Conservation (phyloP, 1,140 invertebrate genomes). For the Potamilus streckersoni region DNA sequence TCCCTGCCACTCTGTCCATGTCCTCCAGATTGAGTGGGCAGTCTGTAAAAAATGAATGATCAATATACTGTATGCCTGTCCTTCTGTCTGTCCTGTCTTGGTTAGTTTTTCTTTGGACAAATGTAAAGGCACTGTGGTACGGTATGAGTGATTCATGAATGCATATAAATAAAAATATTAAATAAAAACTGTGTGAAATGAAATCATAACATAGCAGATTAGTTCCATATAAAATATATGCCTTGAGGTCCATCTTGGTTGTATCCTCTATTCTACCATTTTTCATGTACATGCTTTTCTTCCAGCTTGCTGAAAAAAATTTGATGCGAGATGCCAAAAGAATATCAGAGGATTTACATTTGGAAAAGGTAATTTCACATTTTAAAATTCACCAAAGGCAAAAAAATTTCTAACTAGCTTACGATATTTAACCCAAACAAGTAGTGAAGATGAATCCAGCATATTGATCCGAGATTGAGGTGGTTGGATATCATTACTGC, state of each 20-base stretch:
- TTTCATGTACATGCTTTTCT: conserved; percentile 12
- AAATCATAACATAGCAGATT: background rate
- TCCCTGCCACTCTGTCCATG: too few relatives aligned
- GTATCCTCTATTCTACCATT: background rate
- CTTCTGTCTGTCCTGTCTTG: too few relatives aligned
- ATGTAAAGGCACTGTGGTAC: too few relatives aligned
- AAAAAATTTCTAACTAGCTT: conserved; percentile 5
- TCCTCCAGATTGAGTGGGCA: too few relatives aligned
- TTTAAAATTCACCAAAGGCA: too few relatives aligned
- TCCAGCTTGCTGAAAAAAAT: conserved; percentile 77
- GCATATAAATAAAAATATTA: too few relatives aligned
- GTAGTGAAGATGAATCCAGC: background rate
- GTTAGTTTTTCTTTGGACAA: too few relatives aligned
- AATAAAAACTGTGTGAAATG: too few relatives aligned
- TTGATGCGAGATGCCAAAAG: conserved; percentile 83
- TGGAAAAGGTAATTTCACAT: conserved; percentile 79
- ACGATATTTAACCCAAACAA: conserved; percentile 1
- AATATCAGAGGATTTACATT: conserved; percentile 86
- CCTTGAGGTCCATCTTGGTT: background rate
- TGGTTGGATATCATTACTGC: background rate
- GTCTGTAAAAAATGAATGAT: too few relatives aligned
- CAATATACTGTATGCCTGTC: too few relatives aligned
- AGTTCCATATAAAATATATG: background rate
- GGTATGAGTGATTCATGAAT: too few relatives aligned
- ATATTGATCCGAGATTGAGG: background rate